A percentile compares a stretch with the other conserved stretches of the same genome.
Conservation (phyloP, 2,113 vertebrate species). For the Lagopus muta region DNA sequence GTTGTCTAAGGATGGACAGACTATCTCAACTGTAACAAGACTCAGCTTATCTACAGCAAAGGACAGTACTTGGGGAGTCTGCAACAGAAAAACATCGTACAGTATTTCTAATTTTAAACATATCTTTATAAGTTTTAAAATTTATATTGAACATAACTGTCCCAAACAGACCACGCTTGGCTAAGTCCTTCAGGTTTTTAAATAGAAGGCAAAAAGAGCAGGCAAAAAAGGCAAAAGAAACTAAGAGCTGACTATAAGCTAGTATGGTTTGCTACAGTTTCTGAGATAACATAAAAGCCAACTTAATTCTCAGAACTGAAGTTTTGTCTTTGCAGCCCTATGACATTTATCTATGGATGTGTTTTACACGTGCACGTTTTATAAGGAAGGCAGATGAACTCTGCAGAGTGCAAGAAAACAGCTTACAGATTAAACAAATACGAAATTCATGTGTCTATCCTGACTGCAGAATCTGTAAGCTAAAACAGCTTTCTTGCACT, state of each 20-base stretch:
- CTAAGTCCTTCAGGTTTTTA: slow-evolving; percentile 14
- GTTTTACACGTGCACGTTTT: background rate
- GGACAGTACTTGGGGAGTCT: background rate
- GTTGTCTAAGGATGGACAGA: background rate
- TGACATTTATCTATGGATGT: background rate
- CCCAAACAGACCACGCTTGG: background rate
- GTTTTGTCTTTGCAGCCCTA: slow-evolving; percentile 3
- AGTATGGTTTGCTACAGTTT: background rate
- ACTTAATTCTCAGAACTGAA: slow-evolving; percentile 6
- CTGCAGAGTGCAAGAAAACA: background rate
- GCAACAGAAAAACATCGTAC: background rate
- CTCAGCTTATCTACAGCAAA: background rate
- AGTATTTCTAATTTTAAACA: background rate
- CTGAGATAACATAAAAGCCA: slow-evolving; percentile 1
- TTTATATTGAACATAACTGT: background rate
- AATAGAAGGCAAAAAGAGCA: slow-evolving; percentile 2
- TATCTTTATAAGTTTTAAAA: background rate
- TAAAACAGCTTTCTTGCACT: background rate
- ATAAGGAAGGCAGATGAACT: background rate
- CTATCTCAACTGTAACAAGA: background rate
- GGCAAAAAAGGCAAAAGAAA: background rate
- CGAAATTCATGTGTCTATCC: background rate
- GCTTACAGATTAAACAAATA: background rate
- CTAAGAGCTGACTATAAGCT: background rate
- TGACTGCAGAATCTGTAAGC: background rate